Evolutionary conservation across 2,888 invertebrate species (phyloP).

Genomic region (Cataglyphis altisquamis): DNA sequence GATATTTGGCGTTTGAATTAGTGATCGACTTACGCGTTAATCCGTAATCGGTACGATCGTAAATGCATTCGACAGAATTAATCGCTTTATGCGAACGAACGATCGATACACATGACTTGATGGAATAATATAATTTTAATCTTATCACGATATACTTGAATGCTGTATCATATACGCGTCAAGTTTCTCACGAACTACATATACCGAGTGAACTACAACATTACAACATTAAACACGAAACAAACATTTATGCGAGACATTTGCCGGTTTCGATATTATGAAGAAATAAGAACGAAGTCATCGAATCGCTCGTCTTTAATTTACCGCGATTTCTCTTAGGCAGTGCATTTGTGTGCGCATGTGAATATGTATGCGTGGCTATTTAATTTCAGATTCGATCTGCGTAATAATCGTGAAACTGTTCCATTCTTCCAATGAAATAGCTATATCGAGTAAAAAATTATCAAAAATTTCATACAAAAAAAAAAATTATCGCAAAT

Average conservation of each 20-base stretch:
- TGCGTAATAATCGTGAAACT: conserved; percentile 6
- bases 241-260: conserved; percentile 28
- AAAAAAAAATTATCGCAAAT: background rate
- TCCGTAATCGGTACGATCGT: conserved; percentile 15
- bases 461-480: background rate
- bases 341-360: background rate
- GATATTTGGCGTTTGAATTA: conserved; percentile 44
- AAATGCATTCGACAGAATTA: conserved; percentile 16
- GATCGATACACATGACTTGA: background rate
- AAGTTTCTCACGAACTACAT: conserved; percentile 1
- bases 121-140: conserved; percentile 25
- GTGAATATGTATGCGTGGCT: background rate
- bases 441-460: background rate
- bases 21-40: conserved; percentile 27
- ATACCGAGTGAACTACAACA: conserved; percentile 30
- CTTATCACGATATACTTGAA: background rate
- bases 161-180: conserved; percentile 42
- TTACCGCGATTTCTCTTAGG: background rate
- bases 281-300: background rate
- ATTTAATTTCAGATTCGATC: conserved; percentile 3
- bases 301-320: background rate
- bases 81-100: conserved; percentile 12
- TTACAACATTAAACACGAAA: conserved; percentile 27
- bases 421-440: conserved; percentile 31
- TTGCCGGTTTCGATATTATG: background rate